Evolutionary conservation across 2,888 invertebrate genomes (phyloP), one percentile per base, ranked within the genome.

Genomic region (Drosophila infuscata): DNA sequence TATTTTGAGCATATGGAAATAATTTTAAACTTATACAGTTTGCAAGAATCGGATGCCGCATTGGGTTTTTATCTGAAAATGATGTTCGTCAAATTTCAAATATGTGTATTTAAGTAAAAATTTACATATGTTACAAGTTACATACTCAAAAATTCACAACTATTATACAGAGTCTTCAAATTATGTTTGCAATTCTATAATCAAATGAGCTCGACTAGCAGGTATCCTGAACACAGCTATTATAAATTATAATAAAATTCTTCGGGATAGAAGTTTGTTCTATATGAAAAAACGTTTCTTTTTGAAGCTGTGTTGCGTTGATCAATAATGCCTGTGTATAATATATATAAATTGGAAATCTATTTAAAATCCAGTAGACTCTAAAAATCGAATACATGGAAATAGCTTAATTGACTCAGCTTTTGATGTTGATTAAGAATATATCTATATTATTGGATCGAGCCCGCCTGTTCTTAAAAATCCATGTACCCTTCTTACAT

Each of bases 1-100:
- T 72, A 66, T 35, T 49, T 36, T 61, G 25, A 52, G 63, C 35
- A 57, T 32, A 59, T 36, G 32, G 38, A 57, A 66, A 56, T 46
- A 51, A 41, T 38, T 65, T 51, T 65, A 29, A 54, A 38, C 15
- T 41, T 54, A 8, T 29, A 20, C 3, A 29, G 3, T 17, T 29
- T 33, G 33, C 52, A 52, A 4, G 8, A 52, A n/a, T 52, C 8
- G 52, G 0, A 12, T 20, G 7, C 8, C 2, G 2, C 7, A 15
- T 15, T 46, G 20, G 15, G 15, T 15, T 8, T 25, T 25, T 4
- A 25, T 2, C 25, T 46, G 20, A 20, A 25, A 4, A 8, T 46
- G 8, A 8, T 8, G 3, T 25, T 15, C 3, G 15, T 4, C 2
- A 25, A 15, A 15, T 9, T 17, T 17, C 1, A 49, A 49, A 29